Evolutionary conservation across 2,888 invertebrate genomes (phyloP), one percentile per base, ranked within the genome.

Genomic region (Machimus rusticus): DNA sequence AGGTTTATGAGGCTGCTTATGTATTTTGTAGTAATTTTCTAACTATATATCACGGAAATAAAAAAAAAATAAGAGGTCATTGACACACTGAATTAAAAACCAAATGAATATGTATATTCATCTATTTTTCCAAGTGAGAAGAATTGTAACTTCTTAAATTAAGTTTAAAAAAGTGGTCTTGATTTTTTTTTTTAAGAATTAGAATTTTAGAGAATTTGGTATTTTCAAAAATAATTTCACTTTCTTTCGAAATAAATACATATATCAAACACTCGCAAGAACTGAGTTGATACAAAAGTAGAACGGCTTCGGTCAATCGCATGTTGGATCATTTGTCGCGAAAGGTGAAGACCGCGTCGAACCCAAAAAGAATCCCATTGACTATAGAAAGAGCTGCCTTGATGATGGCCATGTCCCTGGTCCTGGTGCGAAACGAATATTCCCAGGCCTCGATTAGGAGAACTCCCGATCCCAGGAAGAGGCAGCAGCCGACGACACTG

Each of bases 291-390:
- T 66, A 23, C 66, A 66, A 28, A 66, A 66, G 12, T 1, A 19
- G 8, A 23, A 66, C 12, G 6, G 9, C 23, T 55, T 55, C 19
- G 14, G 2, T 23, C 19, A 66, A 66, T 66, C 66, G 28, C 5
- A 23, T 6, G 19, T 34, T 8, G 9, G 76, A 76, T 90, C 88
- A 93, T 89, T 93, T 93, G 89, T 93, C 96, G 90, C 96, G 94
- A 93, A 96, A 96, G 55, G 96, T 96, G 89, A 97, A 94, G 39
- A 96, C 94, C 12, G 96, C 95, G 91, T 97, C 97, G 74, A 96
- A 91, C 19, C 97, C 94, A 90, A 97, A 95, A 6, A 97, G 90
- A 0, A 94, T 95, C 5, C 96, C 97, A 91, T 96, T 95, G 90
- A 96, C 95, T 91, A 97, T 95, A 55, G 96, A 94, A 89, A 97